Evolutionary conservation across 2,888 invertebrate genomes (phyloP), one percentile per base, ranked within the genome.

Genomic region (Artemia sinica): DNA sequence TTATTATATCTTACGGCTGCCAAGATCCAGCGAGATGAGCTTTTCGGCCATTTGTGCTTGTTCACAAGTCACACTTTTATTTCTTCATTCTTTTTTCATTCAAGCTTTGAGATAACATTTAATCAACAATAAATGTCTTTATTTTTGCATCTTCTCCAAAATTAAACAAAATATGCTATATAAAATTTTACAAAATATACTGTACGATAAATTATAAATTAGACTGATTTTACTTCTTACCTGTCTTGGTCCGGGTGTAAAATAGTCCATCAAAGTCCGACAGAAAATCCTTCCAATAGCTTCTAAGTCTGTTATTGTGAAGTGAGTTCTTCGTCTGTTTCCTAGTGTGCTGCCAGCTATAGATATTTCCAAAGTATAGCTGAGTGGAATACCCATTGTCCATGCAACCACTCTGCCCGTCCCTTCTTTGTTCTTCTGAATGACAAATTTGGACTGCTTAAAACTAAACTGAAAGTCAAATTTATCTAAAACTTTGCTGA

Each of bases 341-440:
- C 91, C 91, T 69, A 92, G 79, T 72, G 86, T 86, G 41, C 66
- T 69, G 11, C 94, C 95, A 68, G 91, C 91, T 77, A 94, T 90
- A 0, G 94, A 93, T 9, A 94, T 92, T 80, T 95, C 95, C 84
- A 95, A 85, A 7, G 94, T 95, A 77, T 91, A 95, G 78, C 93
- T 94, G 75, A 94, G 92, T 70, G 88, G 86, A 66, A 94, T 89
- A 48, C 94, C 94, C 83, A 94, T 84, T 83, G 92, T 88, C 93
- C 93, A 94, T 75, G 93, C 88, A 0, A 94, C 93, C 10, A 95
- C 89, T 70, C 95, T 81, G 8, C 94, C 94, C 0, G 94, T 94
- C 5, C 94, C 94, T 80, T 94, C 94, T 80, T 94, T 94, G 74
- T 88, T 88, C 72, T 91, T 86, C 78, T 94, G 92, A 73, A 95